phyloP scores from a whole-genome alignment of 2,888 invertebrate genomes.

The Temnothorax rugatulus region DNA sequence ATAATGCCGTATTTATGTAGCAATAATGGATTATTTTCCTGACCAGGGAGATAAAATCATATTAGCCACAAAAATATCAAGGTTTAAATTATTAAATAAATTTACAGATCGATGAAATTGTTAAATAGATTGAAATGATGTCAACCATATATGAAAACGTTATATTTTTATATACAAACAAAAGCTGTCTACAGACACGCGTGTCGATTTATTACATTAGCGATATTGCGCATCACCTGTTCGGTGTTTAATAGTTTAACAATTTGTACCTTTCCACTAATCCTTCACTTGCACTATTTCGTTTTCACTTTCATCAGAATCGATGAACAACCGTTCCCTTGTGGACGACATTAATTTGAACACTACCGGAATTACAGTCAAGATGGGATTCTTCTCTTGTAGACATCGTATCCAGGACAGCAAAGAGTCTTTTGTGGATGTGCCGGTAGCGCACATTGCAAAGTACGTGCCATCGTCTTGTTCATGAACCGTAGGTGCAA shows the following conservation, averaged over 20 bases:
- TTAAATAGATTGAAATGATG: not conserved
- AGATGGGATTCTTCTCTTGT: constrained; percentile 91
- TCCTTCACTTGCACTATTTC: not conserved
- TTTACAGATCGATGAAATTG: not conserved
- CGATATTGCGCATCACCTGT: not conserved
- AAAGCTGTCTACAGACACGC: constrained; percentile 6
- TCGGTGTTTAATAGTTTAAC: not conserved
- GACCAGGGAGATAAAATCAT: not conserved
- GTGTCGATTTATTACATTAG: not conserved
- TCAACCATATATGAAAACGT: not conserved
- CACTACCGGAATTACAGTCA: constrained; percentile 93
- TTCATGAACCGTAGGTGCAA: constrained; percentile 93
- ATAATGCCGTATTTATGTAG: not conserved
- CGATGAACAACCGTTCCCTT: not conserved
- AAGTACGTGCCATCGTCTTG: constrained; percentile 97
- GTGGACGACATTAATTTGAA: constrained; percentile 89
- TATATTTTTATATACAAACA: constrained; percentile 48
- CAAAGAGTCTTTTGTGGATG: constrained; percentile 95
- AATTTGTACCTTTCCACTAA: not conserved
- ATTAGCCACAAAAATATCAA: not conserved
- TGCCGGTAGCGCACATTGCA: constrained; percentile 96
- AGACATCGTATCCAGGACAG: constrained; percentile 96
- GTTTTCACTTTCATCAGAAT: not conserved
- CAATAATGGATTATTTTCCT: constrained; percentile 11
- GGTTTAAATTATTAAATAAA: not conserved